Base-by-base conservation (phyloP, 1,140 invertebrate genomes). In the Vollenhovia emeryi region DNA sequence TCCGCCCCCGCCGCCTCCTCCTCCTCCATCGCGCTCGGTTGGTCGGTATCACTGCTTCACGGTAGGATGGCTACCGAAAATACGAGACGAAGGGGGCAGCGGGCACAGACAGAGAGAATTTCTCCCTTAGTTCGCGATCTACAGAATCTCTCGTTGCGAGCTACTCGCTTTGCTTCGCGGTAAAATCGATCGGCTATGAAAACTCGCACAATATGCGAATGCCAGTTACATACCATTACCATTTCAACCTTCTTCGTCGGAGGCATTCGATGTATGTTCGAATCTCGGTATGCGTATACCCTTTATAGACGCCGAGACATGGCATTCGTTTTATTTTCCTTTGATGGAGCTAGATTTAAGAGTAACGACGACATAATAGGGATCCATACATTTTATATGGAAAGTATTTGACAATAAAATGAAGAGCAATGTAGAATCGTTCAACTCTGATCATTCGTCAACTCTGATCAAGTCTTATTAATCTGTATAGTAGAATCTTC, bases 41-140 rank as follows among this genome's bases (percentile, higher is more conserved):
- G 85, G 74, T 84, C 76, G 87, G 88, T 90, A 91, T 91, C 90
- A 91, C 89, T 88, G 86, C 86, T 91, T 91, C 86, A 91, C 89
- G 90, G 76, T 91, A 91, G 88, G 60, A 80, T 87, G 88, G 55
- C 64, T 76, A 85, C 90, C 88, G 84, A 91, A 91, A 89, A 91
- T 91, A 91, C 86, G 90, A 88, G 82, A 86, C 84, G 66, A 85
- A 82, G 71, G 59, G 71, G 55, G 84, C 48, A 68, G 5, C 55
- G 45, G 69, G 60, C 76, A 74, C 64, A 84, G 75, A 88, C 76
- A 83, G 76, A 88, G 76, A 50, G 64, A 66, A 86, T 66, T 74
- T 74, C 73, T 48, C 48, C 59, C 43, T 78, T 86, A 75, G 62
- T 86, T 82, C 48, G 76, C 84, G 84, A 89, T 88, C 84, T 57